Evolutionary conservation across 2,113 vertebrate genomes (phyloP).

Genomic region (Colistium nudipinnis): DNA sequence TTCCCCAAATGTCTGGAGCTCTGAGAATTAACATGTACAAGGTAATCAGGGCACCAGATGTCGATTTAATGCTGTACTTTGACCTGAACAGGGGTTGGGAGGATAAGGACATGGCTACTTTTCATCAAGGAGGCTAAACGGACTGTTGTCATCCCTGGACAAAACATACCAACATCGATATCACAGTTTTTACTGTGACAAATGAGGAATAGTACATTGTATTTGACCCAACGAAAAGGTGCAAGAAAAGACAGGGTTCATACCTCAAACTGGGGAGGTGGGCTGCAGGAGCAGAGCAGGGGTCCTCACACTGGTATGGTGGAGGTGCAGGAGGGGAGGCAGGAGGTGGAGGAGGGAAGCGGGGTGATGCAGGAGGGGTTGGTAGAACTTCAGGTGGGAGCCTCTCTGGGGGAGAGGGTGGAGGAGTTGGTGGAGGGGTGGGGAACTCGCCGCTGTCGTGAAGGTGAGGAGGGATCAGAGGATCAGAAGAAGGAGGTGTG

Average conservation of each 20-base stretch:
- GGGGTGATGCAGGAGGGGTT: conserved; percentile 55
- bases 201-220: neutral
- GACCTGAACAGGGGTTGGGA: conserved; percentile 28
- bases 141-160: conserved; percentile 22
- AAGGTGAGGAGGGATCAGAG: conserved; percentile 56
- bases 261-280: conserved; percentile 61
- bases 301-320: conserved; percentile 31
- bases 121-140: conserved; percentile 46
- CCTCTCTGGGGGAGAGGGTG: conserved; percentile 69
- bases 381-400: conserved; percentile 33
- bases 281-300: conserved; percentile 31
- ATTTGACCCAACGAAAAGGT: neutral
- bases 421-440: conserved; percentile 64
- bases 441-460: conserved; percentile 68
- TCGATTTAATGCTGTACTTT: conserved; percentile 52
- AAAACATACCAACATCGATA: conserved; percentile 13
- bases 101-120: conserved; percentile 54
- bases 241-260: conserved; percentile 7
- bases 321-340: conserved; percentile 31
- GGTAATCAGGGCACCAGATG: conserved; percentile 37
- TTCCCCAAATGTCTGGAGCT: neutral
- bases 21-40: conserved; percentile 1
- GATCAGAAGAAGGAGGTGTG: conserved; percentile 52
- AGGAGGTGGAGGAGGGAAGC: conserved; percentile 16
- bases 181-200: neutral